Percentiles rank a stretch among this genome's conserved stretches.
These are phyloP conservation scores for Diglossa cyanea DNA, from an alignment of 2,797 vertebrate genomes.

Conservation along the genomic window DNA sequence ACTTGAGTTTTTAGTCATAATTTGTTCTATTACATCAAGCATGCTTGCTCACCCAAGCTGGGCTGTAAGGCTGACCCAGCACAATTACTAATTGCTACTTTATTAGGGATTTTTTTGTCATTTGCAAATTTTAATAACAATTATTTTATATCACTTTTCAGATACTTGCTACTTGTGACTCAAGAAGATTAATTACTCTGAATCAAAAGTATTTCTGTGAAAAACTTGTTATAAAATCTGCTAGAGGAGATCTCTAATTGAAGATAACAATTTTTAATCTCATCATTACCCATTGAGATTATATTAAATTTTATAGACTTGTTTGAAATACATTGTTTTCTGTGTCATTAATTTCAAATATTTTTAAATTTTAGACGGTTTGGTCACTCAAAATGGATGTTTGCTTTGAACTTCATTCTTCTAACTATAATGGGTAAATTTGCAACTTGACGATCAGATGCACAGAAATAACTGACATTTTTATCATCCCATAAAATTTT, in stretches of 20 bases:
- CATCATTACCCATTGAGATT: neutral
- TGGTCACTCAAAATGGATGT: neutral
- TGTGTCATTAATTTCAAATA: neutral
- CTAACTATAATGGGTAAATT: neutral
- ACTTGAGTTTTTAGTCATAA: neutral
- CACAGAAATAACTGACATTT: neutral
- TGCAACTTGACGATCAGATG: slow-evolving; percentile 2
- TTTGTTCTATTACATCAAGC: neutral
- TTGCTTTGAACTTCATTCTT: slow-evolving; percentile 16
- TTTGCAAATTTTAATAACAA: neutral
- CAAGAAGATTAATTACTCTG: neutral
- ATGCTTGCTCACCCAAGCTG: neutral
- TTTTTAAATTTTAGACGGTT: neutral
- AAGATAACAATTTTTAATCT: neutral
- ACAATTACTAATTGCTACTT: neutral
- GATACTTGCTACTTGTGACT: neutral
- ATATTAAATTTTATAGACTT: neutral
- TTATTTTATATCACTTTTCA: neutral
- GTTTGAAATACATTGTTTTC: neutral
- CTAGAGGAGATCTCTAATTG: neutral
- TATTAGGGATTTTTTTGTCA: fast-evolving
- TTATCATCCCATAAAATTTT: slow-evolving; percentile 27
- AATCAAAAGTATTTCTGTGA: neutral
- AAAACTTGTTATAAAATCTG: neutral
- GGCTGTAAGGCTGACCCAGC: neutral